Conservation (phyloP, 2,888 invertebrate genomes). For the Fissipunctia ypsillon region DNA sequence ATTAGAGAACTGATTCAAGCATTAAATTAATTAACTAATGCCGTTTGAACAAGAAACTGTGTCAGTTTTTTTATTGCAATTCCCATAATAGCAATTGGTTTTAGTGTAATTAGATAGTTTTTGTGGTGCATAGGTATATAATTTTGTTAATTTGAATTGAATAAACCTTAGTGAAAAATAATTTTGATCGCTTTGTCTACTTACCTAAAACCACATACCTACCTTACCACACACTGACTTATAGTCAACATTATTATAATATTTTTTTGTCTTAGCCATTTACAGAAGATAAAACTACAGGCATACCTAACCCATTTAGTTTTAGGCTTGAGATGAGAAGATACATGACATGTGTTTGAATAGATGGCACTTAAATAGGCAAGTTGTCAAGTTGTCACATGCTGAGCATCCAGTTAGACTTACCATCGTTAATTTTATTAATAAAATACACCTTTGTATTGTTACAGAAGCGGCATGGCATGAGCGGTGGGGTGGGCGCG, state of each 20-base stretch:
- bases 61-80: constrained; percentile 2
- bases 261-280: neutral
- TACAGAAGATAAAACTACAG: neutral
- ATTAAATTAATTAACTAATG: constrained; percentile 46
- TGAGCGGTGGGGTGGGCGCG: constrained; percentile 89
- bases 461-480: constrained; percentile 88
- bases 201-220: neutral
- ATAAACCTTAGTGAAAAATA: too few species aligned
- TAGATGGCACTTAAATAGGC: neutral
- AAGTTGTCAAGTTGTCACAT: neutral
- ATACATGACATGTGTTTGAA: neutral
- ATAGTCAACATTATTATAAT: neutral
- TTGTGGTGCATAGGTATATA: too few species aligned
- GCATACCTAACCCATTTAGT: too few species aligned
- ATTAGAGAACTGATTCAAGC: constrained; percentile 44
- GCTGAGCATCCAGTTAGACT: fast-evolving
- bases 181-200: neutral
- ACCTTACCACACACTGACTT: too few species aligned
- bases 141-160: neutral
- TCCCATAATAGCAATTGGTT: neutral
- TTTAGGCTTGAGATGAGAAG: neutral
- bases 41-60: constrained; percentile 11
- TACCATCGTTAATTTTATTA: neutral
- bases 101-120: constrained; percentile 17
- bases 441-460: constrained; percentile 44